Base-by-base conservation (phyloP, 2,888 invertebrate species). In the Mamestra brassicae region DNA sequence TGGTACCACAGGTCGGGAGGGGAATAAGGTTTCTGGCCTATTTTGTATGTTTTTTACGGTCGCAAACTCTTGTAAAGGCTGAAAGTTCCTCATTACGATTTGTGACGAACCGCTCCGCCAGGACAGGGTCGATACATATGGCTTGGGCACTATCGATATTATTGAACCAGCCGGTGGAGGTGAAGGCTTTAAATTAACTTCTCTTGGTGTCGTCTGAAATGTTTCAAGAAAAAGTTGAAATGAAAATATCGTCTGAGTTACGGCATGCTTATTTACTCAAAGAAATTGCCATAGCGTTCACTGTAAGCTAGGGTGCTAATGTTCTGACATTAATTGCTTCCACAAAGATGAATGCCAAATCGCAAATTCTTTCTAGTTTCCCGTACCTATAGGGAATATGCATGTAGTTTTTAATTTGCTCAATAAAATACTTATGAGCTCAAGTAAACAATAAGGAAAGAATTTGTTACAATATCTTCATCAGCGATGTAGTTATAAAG, bases 81-180 rank as follows among this genome's bases (percentile, higher is more conserved):
- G 78, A 70, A 90, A 93, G 57, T 90, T 90, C 64, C 92, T 91
- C 91, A 92, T 91, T 36, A 93, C 72, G 60, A 92, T 92, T 58
- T 92, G 81, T 36, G 94, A 90, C 4, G 82, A 83, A 10, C 90
- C 90, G 52, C 85, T 90, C 17, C 83, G 85, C 80, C 86, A 81
- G 11, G 89, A 58, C 0, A 85, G 85, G 3, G 93, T 92, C 11
- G 87, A 77, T 4, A 89, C 73, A 15, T 47, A 47, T 26, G 81
- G 72, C 64, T 88, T 88, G 0, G 92, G 89, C 15, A 81, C 62
- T 54, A 88, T 87, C 34, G 91, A 87, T 71, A 88, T 87, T 4
- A 75, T 73, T 7, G 82, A 77, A 2, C 74, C 65, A 17, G 79
- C 67, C 34, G 85, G 82, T 10, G 80, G 42, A 70, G 85, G 81